Conservation (phyloP, 53 echinoderm and acorn worm genomes). For the Mesocentrotus franciscanus region DNA sequence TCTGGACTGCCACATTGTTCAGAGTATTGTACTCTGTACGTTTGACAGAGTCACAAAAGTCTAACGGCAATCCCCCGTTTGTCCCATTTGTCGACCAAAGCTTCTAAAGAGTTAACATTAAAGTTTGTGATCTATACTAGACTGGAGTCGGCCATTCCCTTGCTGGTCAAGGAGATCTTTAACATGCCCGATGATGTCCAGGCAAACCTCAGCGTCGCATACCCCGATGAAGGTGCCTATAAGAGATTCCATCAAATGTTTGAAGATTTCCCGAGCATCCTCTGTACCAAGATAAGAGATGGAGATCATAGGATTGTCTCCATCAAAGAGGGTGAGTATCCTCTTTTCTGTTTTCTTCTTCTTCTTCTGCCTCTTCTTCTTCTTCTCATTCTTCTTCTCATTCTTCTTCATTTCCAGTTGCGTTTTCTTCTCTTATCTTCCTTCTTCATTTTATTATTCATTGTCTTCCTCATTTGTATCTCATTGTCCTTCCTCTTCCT, state of each 20-base stretch:
- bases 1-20: too few species aligned
- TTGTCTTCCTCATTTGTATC: too few species aligned
- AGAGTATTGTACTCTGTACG: too few species aligned
- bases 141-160: conserved; percentile 89
- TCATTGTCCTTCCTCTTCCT: neutral
- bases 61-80: too few species aligned
- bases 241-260: conserved; percentile 90
- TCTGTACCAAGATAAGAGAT: conserved; percentile 90
- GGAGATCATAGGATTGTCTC: conserved; percentile 86
- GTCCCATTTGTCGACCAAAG: too few species aligned
- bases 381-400: neutral
- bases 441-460: too few species aligned
- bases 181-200: conserved; percentile 78
- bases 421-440: too few species aligned
- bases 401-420: too few species aligned
- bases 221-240: conserved; percentile 95
- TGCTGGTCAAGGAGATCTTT: conserved; percentile 83
- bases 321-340: conserved; percentile 90
- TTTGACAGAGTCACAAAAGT: too few species aligned
- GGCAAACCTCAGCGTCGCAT: conserved; percentile 81
- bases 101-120: too few species aligned
- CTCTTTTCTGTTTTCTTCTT: neutral
- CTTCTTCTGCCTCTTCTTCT: neutral
- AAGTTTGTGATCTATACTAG: conserved; percentile 50
- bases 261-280: conserved; percentile 82